Conservation (phyloP, 2,888 invertebrate species). For the Tetrapedia diversipes region DNA sequence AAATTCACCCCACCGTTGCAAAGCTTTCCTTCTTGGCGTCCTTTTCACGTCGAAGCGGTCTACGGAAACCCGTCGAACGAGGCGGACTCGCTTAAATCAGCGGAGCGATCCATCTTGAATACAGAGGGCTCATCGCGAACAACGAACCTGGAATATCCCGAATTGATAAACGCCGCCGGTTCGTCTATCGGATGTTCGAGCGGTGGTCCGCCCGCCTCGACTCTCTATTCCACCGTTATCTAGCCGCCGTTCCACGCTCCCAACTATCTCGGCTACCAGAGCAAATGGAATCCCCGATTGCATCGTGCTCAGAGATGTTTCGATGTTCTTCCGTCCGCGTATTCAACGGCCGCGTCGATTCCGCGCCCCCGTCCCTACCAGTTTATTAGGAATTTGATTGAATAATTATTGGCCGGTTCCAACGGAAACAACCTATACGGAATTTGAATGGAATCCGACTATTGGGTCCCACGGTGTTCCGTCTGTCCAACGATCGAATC, state of each 20-base stretch:
- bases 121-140: conserved; percentile 17
- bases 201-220: conserved; percentile 20
- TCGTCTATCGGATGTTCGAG: conserved; percentile 39
- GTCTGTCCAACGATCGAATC: too few relatives aligned
- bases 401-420: conserved; percentile 46
- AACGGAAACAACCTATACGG: too few relatives aligned
- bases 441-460: conserved; percentile 26
- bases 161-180: conserved; percentile 58
- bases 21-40: too few relatives aligned
- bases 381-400: conserved; percentile 54
- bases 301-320: conserved; percentile 53
- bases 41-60: too few relatives aligned
- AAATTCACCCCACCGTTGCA: too few relatives aligned
- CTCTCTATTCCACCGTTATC: conserved; percentile 53
- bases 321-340: conserved; percentile 49
- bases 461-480: too few relatives aligned
- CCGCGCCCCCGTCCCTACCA: conserved; percentile 7
- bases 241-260: conserved; percentile 43
- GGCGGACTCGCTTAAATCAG: too few relatives aligned
- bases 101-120: conserved; percentile 30
- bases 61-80: too few relatives aligned
- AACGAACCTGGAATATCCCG: conserved; percentile 25
- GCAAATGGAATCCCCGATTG: conserved; percentile 64
- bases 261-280: conserved; percentile 29
- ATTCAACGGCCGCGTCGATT: conserved; percentile 25